A percentile compares a stretch with the other conserved stretches of the same genome.
Evolutionary conservation across 2,888 invertebrate genomes (phyloP).

Genomic region (Mechanitis mazaeus): DNA sequence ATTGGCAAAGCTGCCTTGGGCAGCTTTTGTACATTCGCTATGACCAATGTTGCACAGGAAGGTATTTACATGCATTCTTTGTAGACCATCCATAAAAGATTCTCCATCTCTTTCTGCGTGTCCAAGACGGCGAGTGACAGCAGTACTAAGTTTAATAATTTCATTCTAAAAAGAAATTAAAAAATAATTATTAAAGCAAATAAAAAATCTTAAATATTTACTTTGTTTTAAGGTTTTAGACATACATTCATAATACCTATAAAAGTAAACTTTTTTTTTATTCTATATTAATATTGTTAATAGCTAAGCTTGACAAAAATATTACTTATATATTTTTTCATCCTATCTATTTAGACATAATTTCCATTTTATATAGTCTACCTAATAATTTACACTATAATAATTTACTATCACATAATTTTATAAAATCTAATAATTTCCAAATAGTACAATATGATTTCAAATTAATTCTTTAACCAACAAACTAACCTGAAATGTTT

Average conservation of each 20-base stretch:
- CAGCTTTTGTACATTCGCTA: conserved; percentile 55
- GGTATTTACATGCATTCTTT: conserved; percentile 72
- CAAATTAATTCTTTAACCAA: background rate
- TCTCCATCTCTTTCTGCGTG: conserved; percentile 63
- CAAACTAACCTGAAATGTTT: conserved; percentile 44
- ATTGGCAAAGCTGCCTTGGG: conserved; percentile 47
- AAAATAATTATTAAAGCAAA: background rate
- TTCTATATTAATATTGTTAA: no score
- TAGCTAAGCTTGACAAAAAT: no score
- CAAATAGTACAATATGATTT: background rate
- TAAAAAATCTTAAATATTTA: background rate
- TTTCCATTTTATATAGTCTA: no score
- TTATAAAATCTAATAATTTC: no score
- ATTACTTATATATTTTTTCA: no score
- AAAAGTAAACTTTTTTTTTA: no score
- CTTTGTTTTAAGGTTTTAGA: no score
- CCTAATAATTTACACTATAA: no score
- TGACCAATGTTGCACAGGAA: conserved; percentile 75
- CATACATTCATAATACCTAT: no score
- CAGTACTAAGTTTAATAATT: conserved; percentile 60
- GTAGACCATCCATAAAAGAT: conserved; percentile 69
- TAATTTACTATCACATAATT: no score
- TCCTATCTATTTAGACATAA: no score
- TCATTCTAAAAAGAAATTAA: conserved; percentile 47
- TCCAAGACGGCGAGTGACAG: conserved; percentile 67